A percentile compares a stretch with the other conserved stretches of the same genome.
Conservation (phyloP, 2,797 vertebrate species). For the Morelia viridis region DNA sequence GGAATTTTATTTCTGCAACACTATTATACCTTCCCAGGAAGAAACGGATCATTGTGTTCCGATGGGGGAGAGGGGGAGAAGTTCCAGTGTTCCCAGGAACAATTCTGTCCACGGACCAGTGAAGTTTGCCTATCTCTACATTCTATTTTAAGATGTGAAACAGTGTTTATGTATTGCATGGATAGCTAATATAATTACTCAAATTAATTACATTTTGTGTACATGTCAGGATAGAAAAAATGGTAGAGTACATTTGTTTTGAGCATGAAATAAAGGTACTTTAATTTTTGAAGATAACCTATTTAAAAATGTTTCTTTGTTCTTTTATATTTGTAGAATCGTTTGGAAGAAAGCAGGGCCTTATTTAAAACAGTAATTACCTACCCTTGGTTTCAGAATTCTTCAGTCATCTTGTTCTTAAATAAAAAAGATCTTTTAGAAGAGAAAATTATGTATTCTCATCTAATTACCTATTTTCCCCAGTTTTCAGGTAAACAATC, state of each 20-base stretch:
- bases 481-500: conserved; percentile 81
- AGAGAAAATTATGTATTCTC: conserved; percentile 87
- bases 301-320: background rate
- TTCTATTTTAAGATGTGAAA: background rate
- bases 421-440: conserved; percentile 91
- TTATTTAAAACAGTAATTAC: conserved; percentile 92
- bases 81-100: background rate
- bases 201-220: background rate
- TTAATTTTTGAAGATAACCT: background rate
- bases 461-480: conserved; percentile 86
- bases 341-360: conserved; percentile 92
- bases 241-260: background rate
- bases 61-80: background rate
- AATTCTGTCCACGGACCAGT: background rate
- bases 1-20: background rate
- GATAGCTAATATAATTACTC: background rate
- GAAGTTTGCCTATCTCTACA: background rate
- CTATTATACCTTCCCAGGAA: background rate
- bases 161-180: background rate
- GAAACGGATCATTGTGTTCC: background rate
- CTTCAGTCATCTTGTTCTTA: conserved; percentile 90
- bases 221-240: background rate
- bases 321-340: conserved; percentile 75
- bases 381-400: conserved; percentile 89
- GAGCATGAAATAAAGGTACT: background rate